These are phyloP conservation scores for Holacanthella duospinosa DNA, from an alignment of 2,888 invertebrate species.

Conservation along the genomic window DNA sequence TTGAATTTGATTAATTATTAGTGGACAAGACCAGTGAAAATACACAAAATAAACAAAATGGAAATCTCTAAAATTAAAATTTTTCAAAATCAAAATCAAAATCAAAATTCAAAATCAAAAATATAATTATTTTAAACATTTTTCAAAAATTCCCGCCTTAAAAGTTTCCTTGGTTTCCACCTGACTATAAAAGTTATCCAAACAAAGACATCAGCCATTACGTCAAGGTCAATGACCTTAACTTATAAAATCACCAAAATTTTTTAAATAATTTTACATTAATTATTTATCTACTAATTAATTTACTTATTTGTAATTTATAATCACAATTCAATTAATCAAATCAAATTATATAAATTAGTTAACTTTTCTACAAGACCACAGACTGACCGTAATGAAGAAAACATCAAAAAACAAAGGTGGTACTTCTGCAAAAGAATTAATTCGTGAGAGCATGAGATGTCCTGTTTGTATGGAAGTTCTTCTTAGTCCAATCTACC, in stretches of 20 bases:
- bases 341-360: not conserved
- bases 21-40: too few species aligned
- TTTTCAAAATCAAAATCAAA: not conserved
- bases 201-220: too few species aligned
- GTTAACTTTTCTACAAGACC: too few species aligned
- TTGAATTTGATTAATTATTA: too few species aligned
- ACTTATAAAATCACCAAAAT: not conserved
- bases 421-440: slow-evolving; percentile 7
- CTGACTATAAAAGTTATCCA: too few species aligned
- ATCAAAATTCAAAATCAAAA: not conserved
- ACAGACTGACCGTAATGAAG: not conserved
- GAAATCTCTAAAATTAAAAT: too few species aligned
- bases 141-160: too few species aligned
- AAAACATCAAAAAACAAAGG: not conserved
- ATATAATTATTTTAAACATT: too few species aligned
- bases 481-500: slow-evolving; percentile 20
- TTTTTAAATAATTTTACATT: too few species aligned
- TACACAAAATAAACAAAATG: too few species aligned
- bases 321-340: not conserved
- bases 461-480: slow-evolving; percentile 20
- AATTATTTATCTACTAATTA: not conserved
- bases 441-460: slow-evolving; percentile 18
- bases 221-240: not conserved
- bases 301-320: not conserved
- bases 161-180: too few species aligned